Conservation (phyloP, 2,888 invertebrate genomes). For the Sphaerophoria rueppellii region DNA sequence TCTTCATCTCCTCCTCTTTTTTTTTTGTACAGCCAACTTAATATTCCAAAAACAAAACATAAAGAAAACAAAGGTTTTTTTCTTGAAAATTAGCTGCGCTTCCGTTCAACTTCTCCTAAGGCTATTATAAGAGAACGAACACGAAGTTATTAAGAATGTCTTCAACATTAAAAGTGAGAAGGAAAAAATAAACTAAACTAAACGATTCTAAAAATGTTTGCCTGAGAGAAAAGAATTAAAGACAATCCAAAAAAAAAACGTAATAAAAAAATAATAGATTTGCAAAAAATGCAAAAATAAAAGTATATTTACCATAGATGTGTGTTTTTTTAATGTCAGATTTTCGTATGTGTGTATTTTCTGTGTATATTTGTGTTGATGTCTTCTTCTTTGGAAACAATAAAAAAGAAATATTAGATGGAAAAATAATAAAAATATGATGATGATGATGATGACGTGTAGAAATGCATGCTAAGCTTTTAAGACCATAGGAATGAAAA, state of each 20-base stretch:
- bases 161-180: conserved; percentile 34
- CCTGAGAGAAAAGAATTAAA: conserved; percentile 37
- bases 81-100: conserved; percentile 54
- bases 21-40: conserved; percentile 57
- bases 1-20: conserved; percentile 63
- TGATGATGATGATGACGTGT: conserved; percentile 46
- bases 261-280: conserved; percentile 45
- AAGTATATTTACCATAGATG: conserved; percentile 70
- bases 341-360: conserved; percentile 54
- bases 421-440: not conserved
- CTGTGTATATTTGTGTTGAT: conserved; percentile 52
- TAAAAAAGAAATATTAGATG: too few relatives aligned
- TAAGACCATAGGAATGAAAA: conserved; percentile 57
- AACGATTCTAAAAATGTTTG: conserved; percentile 53
- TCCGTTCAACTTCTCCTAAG: conserved; percentile 36
- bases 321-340: conserved; percentile 53
- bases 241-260: conserved; percentile 44
- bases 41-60: conserved; percentile 20
- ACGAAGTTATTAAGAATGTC: conserved; percentile 42
- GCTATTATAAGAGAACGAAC: conserved; percentile 24
- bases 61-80: conserved; percentile 44
- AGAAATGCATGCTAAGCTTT: conserved; percentile 64
- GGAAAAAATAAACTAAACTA: not conserved
- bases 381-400: conserved; percentile 19
- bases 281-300: conserved; percentile 62